These are phyloP conservation scores for Cataglyphis altisquamis DNA, from an alignment of 2,888 invertebrate species.

Conservation along the genomic window DNA sequence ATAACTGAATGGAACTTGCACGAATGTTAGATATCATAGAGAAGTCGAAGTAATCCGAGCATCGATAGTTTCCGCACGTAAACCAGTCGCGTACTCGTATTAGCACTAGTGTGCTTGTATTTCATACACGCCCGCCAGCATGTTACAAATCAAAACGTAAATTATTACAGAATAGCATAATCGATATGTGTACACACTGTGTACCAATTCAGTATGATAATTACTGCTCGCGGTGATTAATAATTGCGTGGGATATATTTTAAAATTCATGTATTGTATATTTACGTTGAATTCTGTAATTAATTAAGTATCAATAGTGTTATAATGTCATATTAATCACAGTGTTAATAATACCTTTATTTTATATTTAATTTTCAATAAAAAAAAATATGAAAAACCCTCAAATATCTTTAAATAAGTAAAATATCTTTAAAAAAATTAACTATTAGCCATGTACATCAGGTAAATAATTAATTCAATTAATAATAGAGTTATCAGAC, in stretches of 20 bases:
- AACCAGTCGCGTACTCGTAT: conserved; percentile 4
- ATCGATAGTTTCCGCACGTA: conserved; percentile 55
- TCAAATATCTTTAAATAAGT: conserved; percentile 1
- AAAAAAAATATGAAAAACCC: neutral
- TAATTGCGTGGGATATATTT: conserved; percentile 1
- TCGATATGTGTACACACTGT: conserved; percentile 3
- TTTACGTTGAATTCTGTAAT: neutral
- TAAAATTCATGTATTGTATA: neutral
- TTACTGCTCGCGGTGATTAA: conserved; percentile 3
- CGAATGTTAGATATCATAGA: conserved; percentile 53
- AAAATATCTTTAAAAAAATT: neutral
- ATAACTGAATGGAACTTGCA: conserved; percentile 33
- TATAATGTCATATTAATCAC: neutral
- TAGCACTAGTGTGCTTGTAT: conserved; percentile 2
- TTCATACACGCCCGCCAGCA: neutral
- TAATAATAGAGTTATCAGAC: neutral
- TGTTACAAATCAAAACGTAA: conserved; percentile 29
- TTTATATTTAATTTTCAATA: neutral
- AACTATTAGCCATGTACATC: neutral
- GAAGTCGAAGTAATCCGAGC: conserved; percentile 64
- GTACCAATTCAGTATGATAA: neutral
- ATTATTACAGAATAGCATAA: neutral
- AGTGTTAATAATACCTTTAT: neutral
- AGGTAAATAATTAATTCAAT: neutral
- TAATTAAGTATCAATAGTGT: neutral